Base-by-base conservation (phyloP, 92 coral and sea anemone genomes). In the Chrysogorgia sp. region DNA sequence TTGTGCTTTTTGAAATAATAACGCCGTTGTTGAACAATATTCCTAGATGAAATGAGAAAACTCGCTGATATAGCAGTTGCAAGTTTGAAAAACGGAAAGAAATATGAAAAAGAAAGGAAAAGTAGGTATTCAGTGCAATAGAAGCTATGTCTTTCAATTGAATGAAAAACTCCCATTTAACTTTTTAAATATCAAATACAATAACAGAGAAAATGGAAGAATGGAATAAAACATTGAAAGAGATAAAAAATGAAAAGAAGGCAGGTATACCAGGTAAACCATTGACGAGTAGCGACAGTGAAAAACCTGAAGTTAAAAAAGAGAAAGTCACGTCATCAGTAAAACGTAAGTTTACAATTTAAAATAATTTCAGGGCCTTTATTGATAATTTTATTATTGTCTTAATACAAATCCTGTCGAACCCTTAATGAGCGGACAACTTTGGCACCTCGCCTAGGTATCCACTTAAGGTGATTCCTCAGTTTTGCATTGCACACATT, bases 141-240 rank as follows among this genome's bases (percentile, higher is more conserved):
- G 43, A 37, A 12, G 43, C 43, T n/a, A 37, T 37, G 43, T 37
- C 12, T 5, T 37, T 47, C 15, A 15, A 47, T 7, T 7, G n/a
- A 2, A 47, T 47, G 15, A 7, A 47, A 47, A 47, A 2, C 53
- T 7, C n/a, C n/a, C n/a, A n/a, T 47, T 47, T 6, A 47, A 47
- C 53, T 47, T 6, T 15, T 47, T 47, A 47, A 15, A 47, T 47
- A 47, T 6, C 15, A 15, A 47, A 7, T 6, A 47, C 7, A 12
- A 2, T 6, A 12, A 6, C 12, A 72, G 79, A 34, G 55, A 72
- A 72, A 41, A 34, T 53, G 25, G 29, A 2, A 4, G 26, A 53
- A 20, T 72, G 79, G 79, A 72, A 72, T 58, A 72, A 72, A 72
- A 72, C 53, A n/a, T 58, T 72, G 1, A 53, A 72, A 25, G 79